Evolutionary conservation across 2,888 invertebrate species (phyloP).

Genomic region (Plebejus anna): DNA sequence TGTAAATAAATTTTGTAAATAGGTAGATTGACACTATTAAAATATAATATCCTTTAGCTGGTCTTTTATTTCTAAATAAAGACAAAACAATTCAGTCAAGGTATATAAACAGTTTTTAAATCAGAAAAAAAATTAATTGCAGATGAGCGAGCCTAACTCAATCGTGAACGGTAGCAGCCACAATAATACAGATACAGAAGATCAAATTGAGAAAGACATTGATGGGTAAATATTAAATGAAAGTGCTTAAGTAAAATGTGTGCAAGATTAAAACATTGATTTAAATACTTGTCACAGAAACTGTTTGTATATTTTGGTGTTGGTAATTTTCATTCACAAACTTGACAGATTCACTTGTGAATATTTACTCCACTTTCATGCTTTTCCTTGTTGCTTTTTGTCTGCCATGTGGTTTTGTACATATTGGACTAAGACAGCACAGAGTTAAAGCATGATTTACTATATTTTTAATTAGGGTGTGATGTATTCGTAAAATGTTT

Average conservation of each 20-base stretch:
- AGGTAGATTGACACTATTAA: not conserved
- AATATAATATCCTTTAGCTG: not conserved
- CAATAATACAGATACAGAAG: conserved; percentile 64
- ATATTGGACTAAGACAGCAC: too few relatives aligned
- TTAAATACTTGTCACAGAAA: not conserved
- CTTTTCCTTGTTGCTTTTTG: too few relatives aligned
- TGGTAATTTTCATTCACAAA: not conserved
- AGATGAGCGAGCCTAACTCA: conserved; percentile 72
- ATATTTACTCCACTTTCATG: too few relatives aligned
- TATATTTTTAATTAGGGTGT: not conserved
- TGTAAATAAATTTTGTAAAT: not conserved
- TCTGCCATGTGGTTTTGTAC: too few relatives aligned
- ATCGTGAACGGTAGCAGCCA: conserved; percentile 63
- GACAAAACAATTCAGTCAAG: conserved; percentile 1
- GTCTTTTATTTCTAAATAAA: conserved; percentile 17
- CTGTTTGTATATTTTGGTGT: conserved; percentile 16
- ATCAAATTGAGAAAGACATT: conserved; percentile 67
- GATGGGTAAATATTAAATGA: conserved; percentile 67
- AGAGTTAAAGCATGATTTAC: too few relatives aligned
- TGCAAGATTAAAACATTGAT: conserved; percentile 13
- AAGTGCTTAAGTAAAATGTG: conserved; percentile 24
- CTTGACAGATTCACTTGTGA: too few relatives aligned
- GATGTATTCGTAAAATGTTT: too few relatives aligned
- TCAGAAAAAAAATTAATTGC: conserved; percentile 54
- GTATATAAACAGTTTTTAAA: conserved; percentile 34